Conservation (phyloP, 2,113 vertebrate genomes). For the Podarcis muralis region DNA sequence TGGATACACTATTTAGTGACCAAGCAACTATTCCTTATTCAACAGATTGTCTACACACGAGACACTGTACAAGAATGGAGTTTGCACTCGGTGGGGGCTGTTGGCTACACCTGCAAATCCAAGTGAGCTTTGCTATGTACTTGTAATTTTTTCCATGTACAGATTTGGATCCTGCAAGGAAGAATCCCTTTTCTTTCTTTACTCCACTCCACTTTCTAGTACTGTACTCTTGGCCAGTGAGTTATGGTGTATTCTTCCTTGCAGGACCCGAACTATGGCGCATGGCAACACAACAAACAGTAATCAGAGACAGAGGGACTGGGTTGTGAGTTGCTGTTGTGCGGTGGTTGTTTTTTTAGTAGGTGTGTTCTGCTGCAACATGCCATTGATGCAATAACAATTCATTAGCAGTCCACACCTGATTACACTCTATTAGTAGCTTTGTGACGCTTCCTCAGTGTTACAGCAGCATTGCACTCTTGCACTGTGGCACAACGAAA, state of each 20-base stretch:
- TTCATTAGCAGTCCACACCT: too few species aligned
- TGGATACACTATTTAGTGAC: background rate
- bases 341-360: too few species aligned
- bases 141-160: background rate
- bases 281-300: background rate
- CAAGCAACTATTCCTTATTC: background rate
- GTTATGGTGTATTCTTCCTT: background rate
- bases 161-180: too few species aligned
- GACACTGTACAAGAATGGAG: too few species aligned
- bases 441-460: too few species aligned
- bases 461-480: too few species aligned
- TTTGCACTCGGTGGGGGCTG: background rate
- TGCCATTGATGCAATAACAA: too few species aligned
- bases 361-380: too few species aligned
- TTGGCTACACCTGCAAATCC: background rate
- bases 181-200: too few species aligned
- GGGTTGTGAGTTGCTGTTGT: background rate
- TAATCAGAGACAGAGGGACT: background rate
- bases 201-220: background rate
- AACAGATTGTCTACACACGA: background rate
- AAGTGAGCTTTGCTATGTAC: background rate
- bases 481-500: too few species aligned
- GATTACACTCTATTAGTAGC: too few species aligned
- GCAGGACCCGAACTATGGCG: background rate
- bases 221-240: background rate